Conservation (phyloP, 2,113 vertebrate genomes). For the Turnix velox region DNA sequence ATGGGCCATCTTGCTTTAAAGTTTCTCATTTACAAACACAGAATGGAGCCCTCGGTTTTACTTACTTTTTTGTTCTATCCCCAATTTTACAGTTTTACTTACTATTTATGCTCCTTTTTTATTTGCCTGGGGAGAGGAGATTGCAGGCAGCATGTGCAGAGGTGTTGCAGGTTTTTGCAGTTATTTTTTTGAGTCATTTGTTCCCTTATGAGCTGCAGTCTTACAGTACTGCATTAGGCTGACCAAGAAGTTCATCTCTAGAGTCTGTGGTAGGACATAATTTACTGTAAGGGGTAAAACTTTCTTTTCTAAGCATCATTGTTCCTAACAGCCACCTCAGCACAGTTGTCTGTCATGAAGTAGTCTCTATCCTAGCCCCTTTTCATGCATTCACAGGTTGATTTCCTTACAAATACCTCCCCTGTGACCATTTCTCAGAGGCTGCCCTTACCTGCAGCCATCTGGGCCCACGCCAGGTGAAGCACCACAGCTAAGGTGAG, state of each 20-base stretch:
- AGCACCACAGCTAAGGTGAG: fast-evolving
- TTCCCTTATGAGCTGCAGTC: not conserved
- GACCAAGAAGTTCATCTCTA: not conserved
- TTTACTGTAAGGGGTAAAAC: not conserved
- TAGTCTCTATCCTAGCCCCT: not conserved
- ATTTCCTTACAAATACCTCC: not conserved
- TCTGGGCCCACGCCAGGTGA: not conserved
- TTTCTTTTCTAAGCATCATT: not conserved
- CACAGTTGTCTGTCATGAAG: not conserved
- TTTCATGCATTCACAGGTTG: not conserved
- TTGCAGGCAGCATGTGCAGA: not conserved
- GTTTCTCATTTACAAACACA: not conserved
- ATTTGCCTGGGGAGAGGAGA: not conserved
- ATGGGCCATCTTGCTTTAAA: not conserved
- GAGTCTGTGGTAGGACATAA: fast-evolving
- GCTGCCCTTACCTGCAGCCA: not conserved
- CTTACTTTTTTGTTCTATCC: not conserved
- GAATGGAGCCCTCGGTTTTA: not conserved
- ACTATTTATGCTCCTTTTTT: not conserved
- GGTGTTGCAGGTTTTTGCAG: not conserved
- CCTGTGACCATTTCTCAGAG: not conserved
- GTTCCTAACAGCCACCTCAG: not conserved
- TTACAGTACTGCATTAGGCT: not conserved
- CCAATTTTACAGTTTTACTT: not conserved
- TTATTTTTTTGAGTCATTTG: not conserved